Evolutionary conservation across 2,113 vertebrate species (phyloP), one percentile per base, ranked within the genome.

Genomic region (Trematocara unimaculatum): DNA sequence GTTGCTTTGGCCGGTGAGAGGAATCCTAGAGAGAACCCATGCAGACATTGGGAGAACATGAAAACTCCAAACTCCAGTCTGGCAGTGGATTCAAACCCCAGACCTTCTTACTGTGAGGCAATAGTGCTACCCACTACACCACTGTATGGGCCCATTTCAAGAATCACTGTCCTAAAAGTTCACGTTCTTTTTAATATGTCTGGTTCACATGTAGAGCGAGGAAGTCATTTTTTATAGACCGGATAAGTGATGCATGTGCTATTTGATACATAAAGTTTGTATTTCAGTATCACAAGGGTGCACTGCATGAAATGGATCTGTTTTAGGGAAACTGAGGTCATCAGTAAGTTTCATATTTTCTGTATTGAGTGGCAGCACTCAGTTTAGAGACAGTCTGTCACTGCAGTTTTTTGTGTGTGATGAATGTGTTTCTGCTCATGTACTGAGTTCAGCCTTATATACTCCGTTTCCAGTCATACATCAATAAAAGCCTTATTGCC

Each of bases 321-420:
- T 12, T 17, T 89, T 62, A 64, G 85, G 80, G 87, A 89, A 79
- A 89, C 42, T 47, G n/a, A 89, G 70, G 40, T 87, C 83, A 84
- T 92, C 81, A 82, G 80, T 84, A 86, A 84, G 87, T 88, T 87
- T 88, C 77, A 86, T 26, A 83, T 89, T 91, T 85, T 88, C 85
- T 77, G 74, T 60, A 84, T 79, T 70, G 40, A 81, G 11, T 80
- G 35, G 45, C 56, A 70, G 35, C 15, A 15, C 23, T 29, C 15
- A 1, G 70, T 20, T 79, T 23, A 53, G 8, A 51, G 15, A 23
- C 40, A 14, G 31, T 42, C 58, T 80, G 83, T 58, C 72, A 58
- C 35, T 40, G 35, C 33, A 74, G 29, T 42, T 38, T 84, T 55
- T 15, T 40, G 17, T 55, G 40, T 31, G 10, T 35, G 20, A 47